Base-by-base conservation (phyloP, 2,113 vertebrate genomes). In the Otocyon megalotis region DNA sequence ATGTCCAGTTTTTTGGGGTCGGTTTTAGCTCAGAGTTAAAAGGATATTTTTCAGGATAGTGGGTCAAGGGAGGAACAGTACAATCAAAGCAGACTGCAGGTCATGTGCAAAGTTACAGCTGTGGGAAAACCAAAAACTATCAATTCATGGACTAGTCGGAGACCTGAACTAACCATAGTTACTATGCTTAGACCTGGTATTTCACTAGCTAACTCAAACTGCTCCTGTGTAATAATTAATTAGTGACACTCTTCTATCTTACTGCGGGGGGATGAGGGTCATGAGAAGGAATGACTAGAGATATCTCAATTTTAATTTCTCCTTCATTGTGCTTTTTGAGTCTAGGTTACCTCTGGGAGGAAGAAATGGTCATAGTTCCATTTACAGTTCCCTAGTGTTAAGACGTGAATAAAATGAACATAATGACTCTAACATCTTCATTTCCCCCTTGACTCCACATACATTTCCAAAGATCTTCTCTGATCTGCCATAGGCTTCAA, bases 201-300 rank as follows among this genome's bases (percentile, higher is more conserved):
- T 93, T 94, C 35, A 60, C 14, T 79, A 74, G 54, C n/a, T 77
- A 94, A 95, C 19, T 92, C 32, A 81, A 93, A 54, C 15, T 71
- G 9, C 19, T 81, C 26, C 28, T 88, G 5, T 35, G 54, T 62
- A 71, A 63, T 81, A 74, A 74, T 53, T 90, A 77, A 50, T 62
- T 50, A 63, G 20, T 69, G 50, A 6, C 56, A 62, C 7, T 84
- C 60, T 88, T 83, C 11, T 58, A 6, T 54, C 69, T 93, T 71
- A 79, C 37, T 24, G n/a, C 32, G 19, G 7, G n/a, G 19, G 15
- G 28, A 13, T 14, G 3, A 28, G 26, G 9, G 22, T 60, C 20
- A 13, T 89, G 22, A 53, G 11, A 88, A 91, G 16, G 69, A 92
- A 88, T 50, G 8, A 77, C 37, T 56, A n/a, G 37, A 26, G 14